Base-by-base conservation (phyloP, 2,113 vertebrate species). In the Vicugna pacos region DNA sequence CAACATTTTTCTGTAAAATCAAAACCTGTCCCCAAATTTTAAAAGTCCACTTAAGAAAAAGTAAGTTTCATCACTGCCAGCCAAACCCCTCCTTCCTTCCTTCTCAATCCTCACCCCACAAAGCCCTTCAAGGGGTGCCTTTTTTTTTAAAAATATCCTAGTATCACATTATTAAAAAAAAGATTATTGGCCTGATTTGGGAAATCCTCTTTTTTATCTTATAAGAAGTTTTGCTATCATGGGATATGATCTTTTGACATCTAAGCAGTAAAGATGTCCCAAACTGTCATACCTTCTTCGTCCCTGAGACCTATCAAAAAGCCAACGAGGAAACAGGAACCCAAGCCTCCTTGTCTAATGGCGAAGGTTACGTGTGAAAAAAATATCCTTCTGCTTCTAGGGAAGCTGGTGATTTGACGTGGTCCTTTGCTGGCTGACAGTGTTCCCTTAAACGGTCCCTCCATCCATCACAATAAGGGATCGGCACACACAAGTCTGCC, bases 391-490 rank as follows among this genome's bases (percentile, higher is more conserved):
- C 80, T 50, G 56, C 42, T 69, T 81, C 15, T 28, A 7, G 3
- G 60, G 46, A 88, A 79, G 75, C 69, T 42, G 64, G 82, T 76
- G 35, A 24, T 70, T 70, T 75, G 30, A 81, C 60, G 16, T 8
- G 5, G 52, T 12, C 48, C 52, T 17, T 28, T 1, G 2, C 38
- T 10, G 62, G 67, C 38, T 35, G n/a, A 67, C 42, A 35, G 11
- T 24, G 20, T 26, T 54, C 69, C 92, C 76, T 35, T 17, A 2
- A 35, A 50, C 1, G 3, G 22, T 48, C 35, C 8, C 48, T 46
- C 64, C 67, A 91, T 94, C 86, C 82, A 86, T 48, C 96, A 95
- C 92, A 46, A 26, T 69, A 50, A 92, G 70, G 26, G 26, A 38
- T 15, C 69, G 20, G 60, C 65, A 42, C 30, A 48, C 46, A 48